Conservation (phyloP, 2,113 vertebrate genomes). For the Girardinichthys multiradiatus region DNA sequence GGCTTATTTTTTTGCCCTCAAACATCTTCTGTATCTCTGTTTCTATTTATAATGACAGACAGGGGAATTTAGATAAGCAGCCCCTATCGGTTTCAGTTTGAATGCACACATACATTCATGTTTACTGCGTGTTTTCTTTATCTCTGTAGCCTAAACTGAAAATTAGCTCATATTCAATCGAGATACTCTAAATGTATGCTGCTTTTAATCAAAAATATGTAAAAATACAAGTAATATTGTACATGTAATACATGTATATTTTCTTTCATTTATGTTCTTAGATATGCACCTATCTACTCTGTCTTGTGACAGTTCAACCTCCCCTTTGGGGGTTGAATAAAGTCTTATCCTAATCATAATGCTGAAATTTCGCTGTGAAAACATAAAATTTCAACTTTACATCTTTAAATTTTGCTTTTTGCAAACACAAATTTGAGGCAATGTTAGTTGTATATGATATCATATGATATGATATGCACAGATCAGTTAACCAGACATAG, state of each 20-base stretch:
- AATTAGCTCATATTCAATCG: not conserved
- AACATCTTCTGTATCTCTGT: constrained; percentile 76
- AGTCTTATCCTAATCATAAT: too few species aligned
- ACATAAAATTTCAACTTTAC: not conserved
- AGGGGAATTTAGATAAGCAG: constrained; percentile 68
- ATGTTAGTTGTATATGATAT: not conserved
- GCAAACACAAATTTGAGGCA: not conserved
- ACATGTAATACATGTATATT: too few species aligned
- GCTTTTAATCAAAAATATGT: not conserved
- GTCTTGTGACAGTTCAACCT: too few species aligned
- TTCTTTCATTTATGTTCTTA: too few species aligned
- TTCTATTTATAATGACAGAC: constrained; percentile 76
- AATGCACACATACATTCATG: constrained; percentile 35
- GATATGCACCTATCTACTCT: too few species aligned
- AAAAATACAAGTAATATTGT: not conserved
- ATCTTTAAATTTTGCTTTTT: not conserved
- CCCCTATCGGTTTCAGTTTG: constrained; percentile 35
- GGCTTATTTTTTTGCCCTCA: constrained; percentile 74
- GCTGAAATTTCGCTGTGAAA: not conserved
- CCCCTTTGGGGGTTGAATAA: too few species aligned
- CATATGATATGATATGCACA: not conserved
- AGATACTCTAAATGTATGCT: not conserved
- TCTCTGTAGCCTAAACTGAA: not conserved
- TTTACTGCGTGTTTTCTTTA: constrained; percentile 15
- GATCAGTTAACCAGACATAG: not conserved